Conservation (phyloP, 2,797 vertebrate genomes). For the Huso huso region DNA sequence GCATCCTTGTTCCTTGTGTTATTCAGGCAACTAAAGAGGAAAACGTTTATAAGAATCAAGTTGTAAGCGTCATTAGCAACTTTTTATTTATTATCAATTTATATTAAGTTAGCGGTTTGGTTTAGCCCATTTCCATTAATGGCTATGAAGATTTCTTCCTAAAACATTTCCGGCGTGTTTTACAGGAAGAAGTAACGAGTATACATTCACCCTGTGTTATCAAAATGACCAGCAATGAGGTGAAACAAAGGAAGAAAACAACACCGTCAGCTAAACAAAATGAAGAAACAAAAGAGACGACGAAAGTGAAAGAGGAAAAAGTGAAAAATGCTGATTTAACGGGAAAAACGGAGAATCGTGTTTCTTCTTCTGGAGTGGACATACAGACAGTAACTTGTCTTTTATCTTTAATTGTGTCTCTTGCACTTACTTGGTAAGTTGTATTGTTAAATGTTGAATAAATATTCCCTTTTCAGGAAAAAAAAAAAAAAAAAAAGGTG, state of each 20-base stretch:
- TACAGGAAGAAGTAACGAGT: background rate
- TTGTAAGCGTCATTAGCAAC: too few relatives aligned
- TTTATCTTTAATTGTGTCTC: constrained; percentile 41
- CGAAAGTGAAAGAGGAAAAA: constrained; percentile 24
- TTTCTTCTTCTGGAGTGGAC: constrained; percentile 27
- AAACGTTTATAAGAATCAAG: too few relatives aligned
- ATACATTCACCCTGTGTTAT: background rate
- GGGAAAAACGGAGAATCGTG: constrained; percentile 10
- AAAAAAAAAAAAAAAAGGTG: too few relatives aligned
- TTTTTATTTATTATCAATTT: too few relatives aligned
- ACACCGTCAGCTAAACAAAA: constrained; percentile 21
- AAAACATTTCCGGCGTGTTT: too few relatives aligned
- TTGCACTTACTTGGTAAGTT: constrained; percentile 51
- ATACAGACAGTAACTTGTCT: constrained; percentile 38
- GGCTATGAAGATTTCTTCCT: too few relatives aligned
- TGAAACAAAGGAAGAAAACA: constrained; percentile 55
- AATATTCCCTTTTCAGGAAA: too few relatives aligned
- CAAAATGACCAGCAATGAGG: constrained; percentile 50
- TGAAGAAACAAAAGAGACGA: constrained; percentile 20
- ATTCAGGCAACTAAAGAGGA: too few relatives aligned
- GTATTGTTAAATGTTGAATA: too few relatives aligned
- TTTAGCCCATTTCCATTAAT: too few relatives aligned
- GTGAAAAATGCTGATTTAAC: constrained; percentile 17
- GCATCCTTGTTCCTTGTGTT: too few relatives aligned
- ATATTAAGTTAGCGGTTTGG: too few relatives aligned